These are phyloP conservation scores for Pammene fasciana DNA, from an alignment of 2,888 invertebrate species.

Conservation along the genomic window DNA sequence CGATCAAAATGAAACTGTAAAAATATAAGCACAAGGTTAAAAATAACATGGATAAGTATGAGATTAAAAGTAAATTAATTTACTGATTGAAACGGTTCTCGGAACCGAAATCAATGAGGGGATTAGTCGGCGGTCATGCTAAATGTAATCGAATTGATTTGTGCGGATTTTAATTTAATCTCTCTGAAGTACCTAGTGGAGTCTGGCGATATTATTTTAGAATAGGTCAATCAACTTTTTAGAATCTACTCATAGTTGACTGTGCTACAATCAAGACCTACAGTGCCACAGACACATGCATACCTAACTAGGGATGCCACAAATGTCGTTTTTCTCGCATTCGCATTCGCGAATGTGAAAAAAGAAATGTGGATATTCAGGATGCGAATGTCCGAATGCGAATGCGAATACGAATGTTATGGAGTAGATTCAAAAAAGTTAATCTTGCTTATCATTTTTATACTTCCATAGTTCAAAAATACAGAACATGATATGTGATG, in stretches of 20 bases:
- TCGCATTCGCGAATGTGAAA: too few species aligned
- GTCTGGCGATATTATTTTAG: conserved; percentile 3
- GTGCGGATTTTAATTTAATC: conserved; percentile 18
- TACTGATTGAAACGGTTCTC: conserved; percentile 13
- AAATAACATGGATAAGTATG: neutral
- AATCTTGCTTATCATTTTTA: too few species aligned
- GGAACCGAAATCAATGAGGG: conserved; percentile 20
- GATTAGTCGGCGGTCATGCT: conserved; percentile 13
- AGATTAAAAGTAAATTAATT: neutral
- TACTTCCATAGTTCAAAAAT: too few species aligned
- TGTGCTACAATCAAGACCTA: too few species aligned
- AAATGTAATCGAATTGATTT: conserved; percentile 14
- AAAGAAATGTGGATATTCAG: too few species aligned
- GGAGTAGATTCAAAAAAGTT: too few species aligned
- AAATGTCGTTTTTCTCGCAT: too few species aligned
- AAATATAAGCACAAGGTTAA: neutral
- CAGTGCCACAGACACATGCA: too few species aligned
- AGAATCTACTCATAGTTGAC: neutral
- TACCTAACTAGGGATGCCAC: too few species aligned
- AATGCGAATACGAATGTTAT: too few species aligned
- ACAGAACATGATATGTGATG: too few species aligned
- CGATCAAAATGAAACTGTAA: neutral
- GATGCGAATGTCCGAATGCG: too few species aligned
- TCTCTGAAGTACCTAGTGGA: neutral
- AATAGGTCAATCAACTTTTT: neutral